Conservation (phyloP, 2,888 invertebrate genomes). For the Strigamia crassipes region DNA sequence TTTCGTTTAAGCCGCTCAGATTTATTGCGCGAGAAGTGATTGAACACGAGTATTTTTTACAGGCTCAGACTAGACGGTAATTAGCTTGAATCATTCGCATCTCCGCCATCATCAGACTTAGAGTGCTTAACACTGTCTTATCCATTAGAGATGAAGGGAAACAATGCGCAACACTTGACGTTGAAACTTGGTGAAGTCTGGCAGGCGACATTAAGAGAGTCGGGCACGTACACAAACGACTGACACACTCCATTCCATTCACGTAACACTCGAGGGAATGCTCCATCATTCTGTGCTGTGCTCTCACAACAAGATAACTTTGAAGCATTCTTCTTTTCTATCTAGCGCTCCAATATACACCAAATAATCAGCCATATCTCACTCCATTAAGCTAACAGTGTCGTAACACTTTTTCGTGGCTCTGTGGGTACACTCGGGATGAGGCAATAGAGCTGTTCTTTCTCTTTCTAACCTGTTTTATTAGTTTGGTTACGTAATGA, state of each 20-base stretch:
- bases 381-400: constrained; percentile 42
- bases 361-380: constrained; percentile 42
- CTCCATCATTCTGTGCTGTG: constrained; percentile 42
- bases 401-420: constrained; percentile 17
- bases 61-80: not conserved
- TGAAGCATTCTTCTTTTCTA: constrained; percentile 42
- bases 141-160: constrained; percentile 3
- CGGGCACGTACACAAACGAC: constrained; percentile 40
- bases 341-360: constrained; percentile 40
- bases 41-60: not conserved
- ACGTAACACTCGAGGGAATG: constrained; percentile 42
- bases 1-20: constrained; percentile 28
- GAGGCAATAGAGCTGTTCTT: not conserved
- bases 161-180: constrained; percentile 35
- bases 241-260: constrained; percentile 42
- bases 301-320: constrained; percentile 42
- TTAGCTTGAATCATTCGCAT: not conserved
- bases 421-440: not conserved
- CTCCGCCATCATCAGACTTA: not conserved
- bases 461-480: constrained; percentile 1
- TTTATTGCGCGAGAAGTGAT: not conserved
- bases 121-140: constrained; percentile 14
- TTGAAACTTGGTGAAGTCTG: not conserved
- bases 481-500: constrained; percentile 34
- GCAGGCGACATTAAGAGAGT: constrained; percentile 36